Conservation (phyloP, 2,797 vertebrate species). For the Kryptopterus vitreolus region DNA sequence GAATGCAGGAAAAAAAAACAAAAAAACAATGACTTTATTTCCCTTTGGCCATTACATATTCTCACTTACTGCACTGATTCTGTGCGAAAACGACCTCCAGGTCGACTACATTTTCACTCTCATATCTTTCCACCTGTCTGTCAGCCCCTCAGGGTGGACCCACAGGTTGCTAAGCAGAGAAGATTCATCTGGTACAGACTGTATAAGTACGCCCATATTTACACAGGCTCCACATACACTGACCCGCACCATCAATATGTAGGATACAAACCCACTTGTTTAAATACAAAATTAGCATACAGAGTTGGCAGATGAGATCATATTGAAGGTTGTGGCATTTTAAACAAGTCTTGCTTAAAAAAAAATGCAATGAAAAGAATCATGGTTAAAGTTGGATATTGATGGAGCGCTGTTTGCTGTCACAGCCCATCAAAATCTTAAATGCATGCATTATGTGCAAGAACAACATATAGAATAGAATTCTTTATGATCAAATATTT, state of each 20-base stretch:
- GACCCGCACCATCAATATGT: neutral
- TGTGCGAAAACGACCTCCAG: slow-evolving; percentile 12
- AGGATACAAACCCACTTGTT: neutral
- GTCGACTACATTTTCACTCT: slow-evolving; percentile 15
- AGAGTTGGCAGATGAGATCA: neutral
- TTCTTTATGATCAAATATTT: neutral
- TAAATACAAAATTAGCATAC: neutral
- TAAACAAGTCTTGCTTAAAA: neutral
- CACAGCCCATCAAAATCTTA: neutral
- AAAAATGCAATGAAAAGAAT: neutral
- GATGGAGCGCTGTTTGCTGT: neutral
- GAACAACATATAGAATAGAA: neutral
- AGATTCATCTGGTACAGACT: neutral
- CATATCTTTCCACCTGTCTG: neutral
- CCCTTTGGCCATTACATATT: neutral
- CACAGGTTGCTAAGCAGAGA: neutral
- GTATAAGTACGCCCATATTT: neutral
- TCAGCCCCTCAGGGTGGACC: neutral
- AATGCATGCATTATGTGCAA: neutral
- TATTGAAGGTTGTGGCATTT: neutral
- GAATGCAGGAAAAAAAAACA: neutral
- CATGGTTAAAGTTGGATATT: neutral
- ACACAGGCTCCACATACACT: neutral
- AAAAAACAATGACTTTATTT: neutral
- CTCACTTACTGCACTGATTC: slow-evolving; percentile 1